phyloP scores from a whole-genome alignment of 1,140 invertebrate species.

The Conus betulinus region DNA sequence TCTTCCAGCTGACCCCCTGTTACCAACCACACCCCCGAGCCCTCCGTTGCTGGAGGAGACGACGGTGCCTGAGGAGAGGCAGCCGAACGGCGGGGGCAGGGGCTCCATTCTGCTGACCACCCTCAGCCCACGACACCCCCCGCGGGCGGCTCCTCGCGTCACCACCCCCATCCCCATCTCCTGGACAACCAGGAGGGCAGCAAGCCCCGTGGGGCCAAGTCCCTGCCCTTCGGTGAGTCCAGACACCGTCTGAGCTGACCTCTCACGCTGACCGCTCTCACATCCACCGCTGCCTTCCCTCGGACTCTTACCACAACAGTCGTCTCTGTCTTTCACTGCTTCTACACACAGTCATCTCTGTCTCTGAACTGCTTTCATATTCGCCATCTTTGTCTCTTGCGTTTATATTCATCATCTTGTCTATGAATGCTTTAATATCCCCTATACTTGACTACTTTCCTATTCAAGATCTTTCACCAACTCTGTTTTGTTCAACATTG shows the following conservation, averaged over 20 bases:
- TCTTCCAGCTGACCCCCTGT: constrained; percentile 55
- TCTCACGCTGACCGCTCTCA: no score
- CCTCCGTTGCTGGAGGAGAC: constrained; percentile 33
- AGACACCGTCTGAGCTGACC: neutral
- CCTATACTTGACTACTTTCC: no score
- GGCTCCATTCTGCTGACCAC: constrained; percentile 25
- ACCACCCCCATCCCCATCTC: constrained; percentile 37
- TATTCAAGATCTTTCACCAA: no score
- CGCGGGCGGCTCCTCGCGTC: constrained; percentile 5
- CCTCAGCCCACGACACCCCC: neutral
- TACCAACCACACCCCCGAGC: constrained; percentile 39
- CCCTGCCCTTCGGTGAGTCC: constrained; percentile 59
- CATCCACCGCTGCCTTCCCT: no score
- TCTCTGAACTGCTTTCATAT: no score
- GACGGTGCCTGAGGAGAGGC: neutral
- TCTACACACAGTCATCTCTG: no score
- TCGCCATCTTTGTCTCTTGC: no score
- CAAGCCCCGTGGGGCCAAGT: constrained; percentile 2
- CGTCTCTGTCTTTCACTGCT: no score
- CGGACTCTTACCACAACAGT: no score
- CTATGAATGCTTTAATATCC: no score
- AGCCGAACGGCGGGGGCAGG: neutral
- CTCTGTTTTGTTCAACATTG: no score
- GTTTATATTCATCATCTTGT: no score
- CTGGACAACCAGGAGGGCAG: neutral